Percentiles rank a stretch among this genome's conserved stretches.
Conservation (phyloP, 2,113 vertebrate species). For the Saccopteryx bilineata region DNA sequence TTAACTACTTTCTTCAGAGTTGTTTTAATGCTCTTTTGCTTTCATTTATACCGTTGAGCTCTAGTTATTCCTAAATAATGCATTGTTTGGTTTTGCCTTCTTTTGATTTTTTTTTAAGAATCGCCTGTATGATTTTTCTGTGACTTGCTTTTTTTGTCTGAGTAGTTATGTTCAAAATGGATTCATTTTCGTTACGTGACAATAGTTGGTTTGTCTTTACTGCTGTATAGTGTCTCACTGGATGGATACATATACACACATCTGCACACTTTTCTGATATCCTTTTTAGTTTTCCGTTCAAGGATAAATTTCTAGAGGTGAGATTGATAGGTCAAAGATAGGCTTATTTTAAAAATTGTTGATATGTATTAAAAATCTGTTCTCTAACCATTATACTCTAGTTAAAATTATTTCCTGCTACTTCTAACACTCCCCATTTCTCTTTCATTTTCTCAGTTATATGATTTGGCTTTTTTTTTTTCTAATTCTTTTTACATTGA, state of each 20-base stretch:
- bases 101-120: not conserved
- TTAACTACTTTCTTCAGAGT: not conserved
- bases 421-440: not conserved
- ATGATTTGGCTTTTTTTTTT: not conserved
- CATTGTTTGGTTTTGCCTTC: not conserved
- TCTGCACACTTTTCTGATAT: not conserved
- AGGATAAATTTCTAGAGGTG: not conserved
- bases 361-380: not conserved
- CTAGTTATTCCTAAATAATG: not conserved
- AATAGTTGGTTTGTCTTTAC: not conserved
- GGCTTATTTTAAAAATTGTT: not conserved
- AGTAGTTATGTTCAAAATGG: not conserved
- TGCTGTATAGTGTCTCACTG: not conserved
- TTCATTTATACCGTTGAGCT: constrained; percentile 3
- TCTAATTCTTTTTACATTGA: not conserved
- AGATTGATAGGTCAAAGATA: not conserved
- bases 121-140: not conserved
- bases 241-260: not conserved
- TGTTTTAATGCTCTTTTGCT: not conserved
- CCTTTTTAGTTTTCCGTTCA: no score
- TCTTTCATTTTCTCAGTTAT: not conserved
- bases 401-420: not conserved
- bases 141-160: not conserved
- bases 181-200: not conserved
- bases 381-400: not conserved